Base-by-base conservation (phyloP, 2,797 vertebrate species). In the Channallabes apus region DNA sequence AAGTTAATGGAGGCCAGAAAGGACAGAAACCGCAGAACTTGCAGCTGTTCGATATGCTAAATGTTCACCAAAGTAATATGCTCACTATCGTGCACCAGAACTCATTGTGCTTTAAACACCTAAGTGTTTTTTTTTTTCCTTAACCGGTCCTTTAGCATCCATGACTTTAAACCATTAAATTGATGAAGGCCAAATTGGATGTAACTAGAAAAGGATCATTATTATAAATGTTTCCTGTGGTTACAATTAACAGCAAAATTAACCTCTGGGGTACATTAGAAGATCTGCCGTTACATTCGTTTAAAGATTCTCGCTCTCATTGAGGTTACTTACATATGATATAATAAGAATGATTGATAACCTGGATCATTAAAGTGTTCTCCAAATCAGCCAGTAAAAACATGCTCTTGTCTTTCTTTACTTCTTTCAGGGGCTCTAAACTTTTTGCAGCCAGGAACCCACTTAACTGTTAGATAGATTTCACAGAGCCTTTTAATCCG, bases 181-280 rank as follows among this genome's bases (percentile, higher is more conserved):
- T 61, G 20, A 78, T 4, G 29, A 24, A 29, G 27, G 51, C n/a
- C 24, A 54, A 59, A 61, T 61, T 38, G 35, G 20, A 38, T 61
- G 14, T 59, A 22, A 6, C 18, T 58, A 5, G 29, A 77, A 58
- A 29, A 58, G 24, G 9, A 58, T 77, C 20, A 24, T 78, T 61
- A 59, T 24, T 61, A 38, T 38, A 22, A 61, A 35, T 38, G 29
- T 61, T 59, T 15, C 12, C 54, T 32, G 56, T 78, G 76, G 56
- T 78, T 78, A 24, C 18, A 59, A 38, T 78, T 78, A 78, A 78
- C 20, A 38, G 76, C 24, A 24, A 78, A 59, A 38, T 38, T 59
- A 78, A 61, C 32, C 20, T 24, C 29, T n/a, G 61, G 56, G 11
- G 29, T 78, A 78, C 56, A 59, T 38, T 8, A 1, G 9, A 56